Conservation (phyloP, 2,888 invertebrate genomes). For the Onchidella celtica region DNA sequence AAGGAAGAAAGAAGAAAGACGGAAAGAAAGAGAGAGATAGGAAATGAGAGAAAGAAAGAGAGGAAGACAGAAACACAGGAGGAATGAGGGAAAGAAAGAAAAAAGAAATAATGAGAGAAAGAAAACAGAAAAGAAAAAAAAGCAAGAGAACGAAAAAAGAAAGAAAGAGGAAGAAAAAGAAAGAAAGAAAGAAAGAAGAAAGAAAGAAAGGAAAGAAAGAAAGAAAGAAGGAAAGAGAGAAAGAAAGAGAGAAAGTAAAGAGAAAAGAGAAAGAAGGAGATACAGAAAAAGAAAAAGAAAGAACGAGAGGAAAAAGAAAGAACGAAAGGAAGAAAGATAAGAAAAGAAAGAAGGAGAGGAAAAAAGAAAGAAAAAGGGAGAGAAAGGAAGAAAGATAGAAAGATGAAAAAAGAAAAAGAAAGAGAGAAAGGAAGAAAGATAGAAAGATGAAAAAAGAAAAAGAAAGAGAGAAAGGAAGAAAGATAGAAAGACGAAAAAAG, state of each 20-base stretch:
- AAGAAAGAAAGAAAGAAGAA: background rate
- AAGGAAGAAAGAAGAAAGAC: background rate
- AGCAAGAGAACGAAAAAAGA: background rate
- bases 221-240: constrained; percentile 5
- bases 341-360: background rate
- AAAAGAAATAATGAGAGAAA: background rate
- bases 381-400: background rate
- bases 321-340: background rate
- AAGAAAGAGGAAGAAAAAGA: background rate
- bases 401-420: constrained; percentile 2
- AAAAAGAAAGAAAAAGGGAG: background rate
- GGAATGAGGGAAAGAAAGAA: background rate
- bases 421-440: background rate
- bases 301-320: background rate
- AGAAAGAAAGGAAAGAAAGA: constrained; percentile 3
- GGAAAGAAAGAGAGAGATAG: background rate
- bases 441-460: background rate
- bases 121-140: background rate
- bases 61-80: background rate
- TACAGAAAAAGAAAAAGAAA: background rate
- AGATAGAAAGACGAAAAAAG: background rate
- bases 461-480: background rate
- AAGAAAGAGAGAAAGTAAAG: background rate
- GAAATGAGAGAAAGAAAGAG: background rate
- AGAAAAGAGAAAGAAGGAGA: background rate